phyloP scores from a whole-genome alignment of 92 coral and sea anemone genomes.

The Phenganax stokvisi region DNA sequence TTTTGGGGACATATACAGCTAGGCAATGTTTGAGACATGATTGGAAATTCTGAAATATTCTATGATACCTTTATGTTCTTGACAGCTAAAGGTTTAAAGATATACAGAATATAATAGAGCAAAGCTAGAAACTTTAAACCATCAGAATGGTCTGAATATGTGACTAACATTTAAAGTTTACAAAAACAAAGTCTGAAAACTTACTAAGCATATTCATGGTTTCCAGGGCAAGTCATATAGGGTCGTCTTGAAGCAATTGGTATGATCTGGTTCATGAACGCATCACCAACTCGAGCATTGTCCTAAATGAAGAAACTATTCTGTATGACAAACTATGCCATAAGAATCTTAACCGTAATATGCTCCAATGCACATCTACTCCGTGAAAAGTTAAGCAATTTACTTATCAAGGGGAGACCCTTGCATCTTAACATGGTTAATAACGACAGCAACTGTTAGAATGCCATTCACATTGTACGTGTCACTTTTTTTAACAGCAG shows the following conservation, averaged over 20 bases:
- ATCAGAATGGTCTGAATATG: not conserved
- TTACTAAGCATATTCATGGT: slow-evolving; percentile 76
- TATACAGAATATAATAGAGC: too few relatives aligned
- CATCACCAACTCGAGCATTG: slow-evolving; percentile 73
- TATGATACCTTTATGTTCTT: too few relatives aligned
- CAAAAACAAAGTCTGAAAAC: slow-evolving; percentile 24
- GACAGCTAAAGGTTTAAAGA: too few relatives aligned
- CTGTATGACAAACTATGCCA: not conserved
- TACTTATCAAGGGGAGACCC: not conserved
- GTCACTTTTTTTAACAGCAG: not conserved
- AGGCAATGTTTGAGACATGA: too few relatives aligned
- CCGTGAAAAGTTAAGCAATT: too few relatives aligned
- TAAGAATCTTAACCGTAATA: not conserved
- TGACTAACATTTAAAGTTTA: too few relatives aligned
- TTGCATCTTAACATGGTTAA: too few relatives aligned
- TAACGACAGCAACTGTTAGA: too few relatives aligned
- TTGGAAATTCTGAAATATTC: too few relatives aligned
- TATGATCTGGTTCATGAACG: slow-evolving; percentile 75
- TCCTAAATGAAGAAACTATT: slow-evolving; percentile 47
- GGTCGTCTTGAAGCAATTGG: slow-evolving; percentile 73
- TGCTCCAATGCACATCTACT: not conserved
- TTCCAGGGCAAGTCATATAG: slow-evolving; percentile 95
- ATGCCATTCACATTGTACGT: not conserved
- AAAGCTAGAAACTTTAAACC: not conserved
- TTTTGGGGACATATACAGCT: too few relatives aligned